phyloP scores from a whole-genome alignment of 2,797 vertebrate genomes.

The Bovichtus variegatus region DNA sequence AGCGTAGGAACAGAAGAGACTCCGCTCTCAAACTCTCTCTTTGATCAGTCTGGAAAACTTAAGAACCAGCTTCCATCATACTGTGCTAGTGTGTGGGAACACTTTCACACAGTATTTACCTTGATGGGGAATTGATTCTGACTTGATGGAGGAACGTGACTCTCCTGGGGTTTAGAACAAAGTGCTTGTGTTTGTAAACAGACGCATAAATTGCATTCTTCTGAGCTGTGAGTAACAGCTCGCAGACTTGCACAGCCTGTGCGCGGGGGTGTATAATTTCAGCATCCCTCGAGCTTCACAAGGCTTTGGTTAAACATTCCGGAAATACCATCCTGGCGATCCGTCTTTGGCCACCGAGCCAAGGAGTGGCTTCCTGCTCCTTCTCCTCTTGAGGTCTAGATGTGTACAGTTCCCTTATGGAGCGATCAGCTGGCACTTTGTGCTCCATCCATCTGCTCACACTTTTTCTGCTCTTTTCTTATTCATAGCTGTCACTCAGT shows the following conservation, averaged over 20 bases:
- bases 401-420: slow-evolving; percentile 38
- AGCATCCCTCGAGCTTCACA: slow-evolving; percentile 65
- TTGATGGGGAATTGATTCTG: slow-evolving; percentile 73
- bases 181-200: slow-evolving; percentile 81
- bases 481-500: slow-evolving; percentile 43
- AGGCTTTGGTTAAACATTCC: slow-evolving; percentile 79
- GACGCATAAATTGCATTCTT: slow-evolving; percentile 77
- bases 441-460: slow-evolving; percentile 43
- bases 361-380: slow-evolving; percentile 63
- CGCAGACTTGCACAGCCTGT: slow-evolving; percentile 58
- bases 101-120: slow-evolving; percentile 70
- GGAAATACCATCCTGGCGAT: slow-evolving; percentile 74
- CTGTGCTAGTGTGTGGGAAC: slow-evolving; percentile 58
- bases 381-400: slow-evolving; percentile 45
- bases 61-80: slow-evolving; percentile 50
- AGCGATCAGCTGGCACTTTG: slow-evolving; percentile 48
- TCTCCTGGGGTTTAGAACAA: slow-evolving; percentile 74
- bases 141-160: slow-evolving; percentile 69
- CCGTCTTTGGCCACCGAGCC: slow-evolving; percentile 54
- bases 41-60: slow-evolving; percentile 73
- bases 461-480: slow-evolving; percentile 21
- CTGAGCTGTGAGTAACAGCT: slow-evolving; percentile 64
- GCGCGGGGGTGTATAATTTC: slow-evolving; percentile 67
- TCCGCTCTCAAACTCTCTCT: slow-evolving; percentile 52
- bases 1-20: slow-evolving; percentile 59